Evolutionary conservation across 2,113 vertebrate genomes (phyloP), one percentile per base, ranked within the genome.

Genomic region (Ursus arctos): DNA sequence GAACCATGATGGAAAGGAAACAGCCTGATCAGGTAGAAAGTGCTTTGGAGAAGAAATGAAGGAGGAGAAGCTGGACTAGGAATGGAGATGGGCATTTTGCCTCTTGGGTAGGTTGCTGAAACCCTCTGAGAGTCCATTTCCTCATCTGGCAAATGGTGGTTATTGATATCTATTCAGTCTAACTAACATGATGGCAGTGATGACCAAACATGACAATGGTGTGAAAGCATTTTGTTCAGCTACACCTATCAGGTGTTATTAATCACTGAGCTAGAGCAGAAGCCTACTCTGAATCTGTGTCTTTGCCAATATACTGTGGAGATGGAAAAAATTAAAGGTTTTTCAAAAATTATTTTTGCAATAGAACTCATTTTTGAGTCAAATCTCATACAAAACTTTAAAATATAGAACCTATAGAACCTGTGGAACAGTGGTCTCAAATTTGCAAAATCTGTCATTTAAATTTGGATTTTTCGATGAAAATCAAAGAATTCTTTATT

Each of bases 321-420:
- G 13, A 83, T 40, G 77, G 53, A 96, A 88, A 31, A 74, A 79
- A 47, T 82, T 26, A 33, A 61, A 94, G 16, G 2, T 18, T 95
- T 96, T 93, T 69, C 36, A 24, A 92, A 76, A 89, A 69, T 51
- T 88, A 63, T 67, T 94, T 96, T 96, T 93, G 21, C 16, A 86
- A 31, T 14, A 53, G 12, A 85, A 91, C 13, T 31, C 6, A 85
- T n/a, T 97, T 94, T 87, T 31, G 65, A 81, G 28, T 24, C 67
- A 93, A 83, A 94, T 61, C 14, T 80, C 49, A 83, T 5, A 28
- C 0, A 63, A 22, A 65, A 93, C 22, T 92, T 55, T 47, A 33
- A 96, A 61, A 83, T 22, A n/a, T 28, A 28, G 5, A 85, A 31
- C 47, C 16, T 95, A 26, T 40, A 40, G 8, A 63, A 49, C 59